Conservation (phyloP, 1,140 invertebrate genomes). For the Lepidurus couesii region DNA sequence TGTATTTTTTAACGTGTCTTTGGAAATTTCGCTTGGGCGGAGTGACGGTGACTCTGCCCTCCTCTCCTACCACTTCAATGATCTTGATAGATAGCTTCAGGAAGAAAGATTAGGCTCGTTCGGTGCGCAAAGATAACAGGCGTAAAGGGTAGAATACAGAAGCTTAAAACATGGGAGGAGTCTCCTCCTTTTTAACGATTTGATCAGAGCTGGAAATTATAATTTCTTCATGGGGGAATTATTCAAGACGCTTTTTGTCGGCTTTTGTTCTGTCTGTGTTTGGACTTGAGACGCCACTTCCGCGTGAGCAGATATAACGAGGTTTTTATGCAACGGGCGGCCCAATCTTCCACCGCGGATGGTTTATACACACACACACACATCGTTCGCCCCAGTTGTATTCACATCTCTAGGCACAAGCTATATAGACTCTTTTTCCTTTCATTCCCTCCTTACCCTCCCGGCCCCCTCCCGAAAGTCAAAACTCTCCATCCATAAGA, state of each 20-base stretch:
- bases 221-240: not conserved
- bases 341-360: slow-evolving; percentile 13
- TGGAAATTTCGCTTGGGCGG: not conserved
- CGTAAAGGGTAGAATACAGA: too few species aligned
- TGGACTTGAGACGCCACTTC: slow-evolving; percentile 7
- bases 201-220: not conserved
- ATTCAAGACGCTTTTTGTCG: not conserved
- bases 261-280: slow-evolving; percentile 6
- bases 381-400: slow-evolving; percentile 12
- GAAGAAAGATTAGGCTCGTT: too few species aligned
- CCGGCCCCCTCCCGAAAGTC: not conserved
- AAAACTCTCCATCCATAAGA: slow-evolving; percentile 15
- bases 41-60: too few species aligned
- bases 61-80: too few species aligned
- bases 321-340: slow-evolving; percentile 17
- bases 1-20: not conserved
- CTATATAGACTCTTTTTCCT: not conserved
- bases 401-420: not conserved
- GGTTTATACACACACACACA: not conserved
- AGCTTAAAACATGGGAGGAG: not conserved
- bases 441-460: not conserved
- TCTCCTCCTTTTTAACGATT: not conserved
- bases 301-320: slow-evolving; percentile 9
- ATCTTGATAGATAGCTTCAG: too few species aligned
- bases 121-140: too few species aligned